Base-by-base conservation (phyloP, 2,888 invertebrate genomes). In the Dryadula phaetusa region DNA sequence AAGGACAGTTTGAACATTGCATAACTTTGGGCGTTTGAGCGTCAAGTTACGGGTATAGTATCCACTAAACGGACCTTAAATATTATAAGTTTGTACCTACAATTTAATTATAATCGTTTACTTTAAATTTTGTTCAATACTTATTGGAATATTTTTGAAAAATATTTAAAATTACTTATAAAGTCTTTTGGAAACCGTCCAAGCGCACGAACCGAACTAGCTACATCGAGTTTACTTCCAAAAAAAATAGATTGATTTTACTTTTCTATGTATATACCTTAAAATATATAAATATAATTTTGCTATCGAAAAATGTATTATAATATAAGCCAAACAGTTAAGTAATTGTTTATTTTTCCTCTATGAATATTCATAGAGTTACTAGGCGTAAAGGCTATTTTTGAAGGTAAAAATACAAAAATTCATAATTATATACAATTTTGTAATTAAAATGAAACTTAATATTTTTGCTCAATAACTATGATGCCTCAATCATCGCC, bases 281-380 rank as follows among this genome's bases (percentile, higher is more conserved):
- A 44, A 0, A 4, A 46, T 6, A 46, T 14, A 12, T 14, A 49
- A n/a, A 4, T 34, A 25, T 28, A 49, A 34, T 46, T n/a, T n/a
- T 14, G 3, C 16, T 64, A 20, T 44, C 82, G 78, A 76, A 79
- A 81, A 56, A 14, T 56, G 6, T 0, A 14, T 37, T 37, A n/a
- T 40, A 37, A n/a, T 22, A 56, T 14, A 37, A 56, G 14, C 37
- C 20, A 40, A 56, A 40, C 40, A 56, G 54, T 81, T 84, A 84
- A 84, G 81, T 77, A 82, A 66, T 82, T 77, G 75, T 85, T 84
- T 82, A 82, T 84, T 86, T 83, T 79, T 76, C 74, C 74, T 74
- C 70, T 79, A 85, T 85, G 82, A 84, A 86, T 84, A 87, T 86
- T 86, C 80, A 77, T 78, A 77, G 20, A 81, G 71, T 80, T 82